Evolutionary conservation across 2,888 invertebrate genomes (phyloP).

Genomic region (Ernsta delagoae): DNA sequence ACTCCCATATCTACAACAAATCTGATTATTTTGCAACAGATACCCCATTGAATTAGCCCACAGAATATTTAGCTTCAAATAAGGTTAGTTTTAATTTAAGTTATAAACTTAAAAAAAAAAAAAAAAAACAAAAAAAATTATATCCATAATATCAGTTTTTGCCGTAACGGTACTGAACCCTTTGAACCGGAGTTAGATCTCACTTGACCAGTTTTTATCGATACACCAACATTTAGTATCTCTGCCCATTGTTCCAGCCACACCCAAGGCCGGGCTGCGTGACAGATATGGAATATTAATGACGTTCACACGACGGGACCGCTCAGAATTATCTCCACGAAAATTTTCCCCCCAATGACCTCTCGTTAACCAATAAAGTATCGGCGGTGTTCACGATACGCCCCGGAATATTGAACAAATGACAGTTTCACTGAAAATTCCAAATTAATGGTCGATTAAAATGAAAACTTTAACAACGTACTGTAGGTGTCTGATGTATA

Average conservation of each 20-base stretch:
- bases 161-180: too few relatives aligned
- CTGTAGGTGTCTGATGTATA: background rate
- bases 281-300: conserved; percentile 35
- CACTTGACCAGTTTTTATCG: too few relatives aligned
- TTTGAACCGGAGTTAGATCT: too few relatives aligned
- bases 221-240: too few relatives aligned
- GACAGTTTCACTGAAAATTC: background rate
- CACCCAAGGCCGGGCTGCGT: conserved; percentile 1
- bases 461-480: background rate
- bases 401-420: conserved; percentile 12
- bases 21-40: too few relatives aligned
- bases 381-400: conserved; percentile 16
- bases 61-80: too few relatives aligned
- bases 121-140: too few relatives aligned
- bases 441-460: background rate
- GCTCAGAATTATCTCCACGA: conserved; percentile 24
- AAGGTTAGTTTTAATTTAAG: too few relatives aligned
- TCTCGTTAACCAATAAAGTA: conserved; percentile 32
- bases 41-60: too few relatives aligned
- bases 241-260: conserved; percentile 24
- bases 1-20: too few relatives aligned
- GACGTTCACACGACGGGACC: conserved; percentile 26
- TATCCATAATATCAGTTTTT: too few relatives aligned
- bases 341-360: conserved; percentile 25
- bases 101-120: too few relatives aligned